These are phyloP conservation scores for Tenrec ecaudatus DNA, from an alignment of 2,113 vertebrate genomes.

Conservation along the genomic window DNA sequence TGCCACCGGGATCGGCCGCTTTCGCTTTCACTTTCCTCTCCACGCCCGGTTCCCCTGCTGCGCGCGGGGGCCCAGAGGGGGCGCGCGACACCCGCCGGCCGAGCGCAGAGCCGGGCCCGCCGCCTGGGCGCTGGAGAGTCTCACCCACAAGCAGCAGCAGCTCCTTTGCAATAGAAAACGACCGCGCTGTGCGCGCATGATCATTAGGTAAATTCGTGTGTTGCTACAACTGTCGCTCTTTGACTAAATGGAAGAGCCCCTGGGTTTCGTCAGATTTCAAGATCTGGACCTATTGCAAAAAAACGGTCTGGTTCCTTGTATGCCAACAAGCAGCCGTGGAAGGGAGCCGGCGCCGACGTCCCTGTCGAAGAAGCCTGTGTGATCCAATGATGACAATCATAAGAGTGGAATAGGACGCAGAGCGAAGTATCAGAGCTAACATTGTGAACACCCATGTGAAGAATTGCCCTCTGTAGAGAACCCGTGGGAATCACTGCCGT, in stretches of 20 bases:
- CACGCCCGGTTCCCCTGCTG: too few species aligned
- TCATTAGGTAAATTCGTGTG: not conserved
- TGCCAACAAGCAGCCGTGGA: too few species aligned
- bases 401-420: too few species aligned
- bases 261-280: not conserved
- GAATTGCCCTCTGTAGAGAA: too few species aligned
- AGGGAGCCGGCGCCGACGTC: too few species aligned
- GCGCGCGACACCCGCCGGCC: not conserved
- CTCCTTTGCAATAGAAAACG: not conserved
- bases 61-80: not conserved
- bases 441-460: too few species aligned
- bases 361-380: too few species aligned
- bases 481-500: too few species aligned
- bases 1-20: rapidly evolving
- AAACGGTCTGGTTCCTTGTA: not conserved
- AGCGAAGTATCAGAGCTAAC: too few species aligned
- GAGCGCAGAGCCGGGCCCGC: rapidly evolving
- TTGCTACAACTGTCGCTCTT: not conserved
- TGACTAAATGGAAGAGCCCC: not conserved
- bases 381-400: too few species aligned
- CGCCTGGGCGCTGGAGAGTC: rapidly evolving
- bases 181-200: not conserved
- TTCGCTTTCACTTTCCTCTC: constrained; percentile 61
- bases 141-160: rapidly evolving
- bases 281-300: not conserved